Evolutionary conservation across 1,140 invertebrate genomes (phyloP).

Genomic region (Orchestia grillus): DNA sequence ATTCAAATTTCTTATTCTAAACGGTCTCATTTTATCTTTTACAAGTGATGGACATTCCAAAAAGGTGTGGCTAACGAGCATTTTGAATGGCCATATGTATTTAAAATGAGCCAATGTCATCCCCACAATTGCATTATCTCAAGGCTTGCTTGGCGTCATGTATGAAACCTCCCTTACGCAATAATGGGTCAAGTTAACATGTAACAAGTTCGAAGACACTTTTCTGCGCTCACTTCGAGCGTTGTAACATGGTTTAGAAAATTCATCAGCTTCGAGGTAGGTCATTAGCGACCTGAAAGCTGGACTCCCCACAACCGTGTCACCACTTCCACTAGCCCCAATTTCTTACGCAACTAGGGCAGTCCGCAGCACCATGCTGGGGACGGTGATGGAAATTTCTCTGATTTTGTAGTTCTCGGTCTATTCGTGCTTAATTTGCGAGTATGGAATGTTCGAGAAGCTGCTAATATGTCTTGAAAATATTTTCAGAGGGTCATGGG

Average conservation of each 20-base stretch:
- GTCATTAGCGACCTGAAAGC: conserved; percentile 7
- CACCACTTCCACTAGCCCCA: not conserved
- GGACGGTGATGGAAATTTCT: not conserved
- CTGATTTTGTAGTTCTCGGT: not conserved
- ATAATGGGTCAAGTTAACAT: not conserved
- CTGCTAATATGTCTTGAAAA: no score
- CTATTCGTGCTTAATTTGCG: not conserved
- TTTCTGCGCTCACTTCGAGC: not conserved
- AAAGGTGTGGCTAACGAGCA: no score
- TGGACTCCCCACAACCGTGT: not conserved
- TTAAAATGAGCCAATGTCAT: no score
- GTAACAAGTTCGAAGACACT: not conserved
- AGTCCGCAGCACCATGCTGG: not conserved
- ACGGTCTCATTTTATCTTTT: no score
- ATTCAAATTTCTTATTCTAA: no score
- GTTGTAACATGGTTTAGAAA: not conserved
- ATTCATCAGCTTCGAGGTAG: not conserved
- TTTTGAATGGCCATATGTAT: no score
- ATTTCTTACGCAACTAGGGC: conserved; percentile 14
- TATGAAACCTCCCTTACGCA: not conserved
- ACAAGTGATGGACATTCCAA: no score
- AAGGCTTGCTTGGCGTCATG: not conserved
- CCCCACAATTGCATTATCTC: not conserved
- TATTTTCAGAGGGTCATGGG: not conserved
- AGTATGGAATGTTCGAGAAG: no score